phyloP scores from a whole-genome alignment of 1,140 invertebrate species.

The Drosophila repletoides region DNA sequence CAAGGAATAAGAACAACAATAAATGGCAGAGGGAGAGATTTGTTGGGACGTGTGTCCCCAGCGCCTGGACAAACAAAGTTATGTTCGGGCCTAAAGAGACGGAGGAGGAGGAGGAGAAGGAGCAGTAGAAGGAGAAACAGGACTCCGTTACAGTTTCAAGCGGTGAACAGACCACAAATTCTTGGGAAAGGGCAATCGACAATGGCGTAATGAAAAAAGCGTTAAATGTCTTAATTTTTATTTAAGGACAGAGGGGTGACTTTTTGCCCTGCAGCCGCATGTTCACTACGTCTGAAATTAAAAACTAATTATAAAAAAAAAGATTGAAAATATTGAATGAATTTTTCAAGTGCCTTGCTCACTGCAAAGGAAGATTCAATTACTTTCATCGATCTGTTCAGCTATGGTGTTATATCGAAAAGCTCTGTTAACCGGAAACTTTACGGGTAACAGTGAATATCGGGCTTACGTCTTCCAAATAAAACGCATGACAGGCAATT shows the following conservation, averaged over 20 bases:
- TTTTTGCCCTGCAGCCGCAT: background rate
- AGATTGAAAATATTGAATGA: too few species aligned
- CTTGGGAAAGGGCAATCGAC: slow-evolving; percentile 1
- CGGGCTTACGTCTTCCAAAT: slow-evolving; percentile 37
- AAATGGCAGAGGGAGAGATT: slow-evolving; percentile 7
- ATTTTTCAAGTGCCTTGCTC: too few species aligned
- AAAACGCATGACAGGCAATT: slow-evolving; percentile 71
- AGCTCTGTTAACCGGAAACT: too few species aligned
- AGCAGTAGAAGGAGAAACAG: too few species aligned
- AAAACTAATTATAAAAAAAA: too few species aligned
- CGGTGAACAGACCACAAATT: too few species aligned
- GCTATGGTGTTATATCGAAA: too few species aligned
- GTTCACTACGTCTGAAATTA: too few species aligned
- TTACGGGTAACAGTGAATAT: too few species aligned
- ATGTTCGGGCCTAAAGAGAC: background rate
- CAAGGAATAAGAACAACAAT: slow-evolving; percentile 32
- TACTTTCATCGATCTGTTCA: too few species aligned
- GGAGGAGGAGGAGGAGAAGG: background rate
- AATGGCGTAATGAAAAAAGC: slow-evolving; percentile 67
- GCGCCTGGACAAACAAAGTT: slow-evolving; percentile 34
- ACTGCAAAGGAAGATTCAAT: too few species aligned
- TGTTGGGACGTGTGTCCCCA: slow-evolving; percentile 32
- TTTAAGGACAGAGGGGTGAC: slow-evolving; percentile 3
- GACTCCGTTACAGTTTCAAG: too few species aligned
- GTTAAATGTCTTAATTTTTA: slow-evolving; percentile 77